These are phyloP conservation scores for Callipepla squamata DNA, from an alignment of 2,113 vertebrate genomes.

Conservation along the genomic window DNA sequence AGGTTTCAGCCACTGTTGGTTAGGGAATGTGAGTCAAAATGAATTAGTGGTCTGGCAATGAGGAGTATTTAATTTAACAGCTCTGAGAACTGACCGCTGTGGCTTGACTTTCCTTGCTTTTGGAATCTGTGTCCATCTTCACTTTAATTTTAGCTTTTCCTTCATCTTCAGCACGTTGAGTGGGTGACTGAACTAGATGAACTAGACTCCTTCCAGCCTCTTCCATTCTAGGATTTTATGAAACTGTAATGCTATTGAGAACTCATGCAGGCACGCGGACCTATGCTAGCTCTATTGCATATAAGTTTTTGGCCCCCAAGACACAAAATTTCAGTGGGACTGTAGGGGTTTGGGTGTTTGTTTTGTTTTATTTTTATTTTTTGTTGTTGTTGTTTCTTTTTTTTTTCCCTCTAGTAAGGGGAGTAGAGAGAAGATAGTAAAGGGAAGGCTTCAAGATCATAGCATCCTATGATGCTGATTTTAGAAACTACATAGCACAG, in stretches of 20 bases:
- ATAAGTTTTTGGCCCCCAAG: neutral
- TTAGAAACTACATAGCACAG: neutral
- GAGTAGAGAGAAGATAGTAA: neutral
- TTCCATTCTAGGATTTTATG: neutral
- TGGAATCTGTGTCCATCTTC: neutral
- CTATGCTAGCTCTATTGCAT: neutral
- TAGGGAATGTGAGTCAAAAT: accelerated
- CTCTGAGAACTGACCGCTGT: neutral
- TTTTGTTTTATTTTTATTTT: neutral
- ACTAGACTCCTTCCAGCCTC: neutral
- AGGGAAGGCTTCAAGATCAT: neutral
- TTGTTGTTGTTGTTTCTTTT: neutral
- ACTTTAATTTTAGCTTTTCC: neutral
- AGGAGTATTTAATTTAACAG: neutral
- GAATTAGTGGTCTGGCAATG: neutral
- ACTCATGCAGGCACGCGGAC: neutral
- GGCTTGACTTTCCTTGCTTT: neutral
- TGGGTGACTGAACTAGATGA: neutral
- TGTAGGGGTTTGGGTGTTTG: neutral
- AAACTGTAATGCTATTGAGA: neutral
- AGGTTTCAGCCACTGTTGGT: neutral
- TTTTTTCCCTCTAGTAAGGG: neutral
- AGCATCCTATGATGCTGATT: neutral
- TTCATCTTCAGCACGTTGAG: neutral
- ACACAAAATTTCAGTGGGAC: neutral